A percentile compares a stretch with the other conserved stretches of the same genome.
Evolutionary conservation across 2,113 vertebrate species (phyloP).

Genomic region (Burhinus bistriatus): DNA sequence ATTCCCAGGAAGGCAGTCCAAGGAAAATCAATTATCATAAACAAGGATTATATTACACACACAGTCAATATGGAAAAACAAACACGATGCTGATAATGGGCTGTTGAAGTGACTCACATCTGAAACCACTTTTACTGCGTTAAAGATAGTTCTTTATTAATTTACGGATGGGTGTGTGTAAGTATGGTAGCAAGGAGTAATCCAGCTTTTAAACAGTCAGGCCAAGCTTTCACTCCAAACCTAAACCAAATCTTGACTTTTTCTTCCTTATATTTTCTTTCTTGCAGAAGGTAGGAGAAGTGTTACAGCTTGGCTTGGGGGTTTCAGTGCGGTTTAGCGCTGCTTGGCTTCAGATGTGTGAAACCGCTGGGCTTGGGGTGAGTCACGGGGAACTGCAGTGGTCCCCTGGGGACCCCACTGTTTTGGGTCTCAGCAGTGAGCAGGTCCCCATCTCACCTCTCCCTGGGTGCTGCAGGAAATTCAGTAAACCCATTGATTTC

Average conservation of each 20-base stretch:
- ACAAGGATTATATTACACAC: constrained; percentile 71
- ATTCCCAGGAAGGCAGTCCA: constrained; percentile 69
- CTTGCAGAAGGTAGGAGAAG: not conserved
- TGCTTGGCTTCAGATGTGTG: not conserved
- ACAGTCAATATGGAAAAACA: constrained; percentile 55
- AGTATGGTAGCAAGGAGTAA: not conserved
- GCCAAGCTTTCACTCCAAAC: not conserved
- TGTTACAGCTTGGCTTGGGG: not conserved
- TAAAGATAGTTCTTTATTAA: constrained; percentile 31
- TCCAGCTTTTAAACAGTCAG: not conserved
- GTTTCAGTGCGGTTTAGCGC: accelerated
- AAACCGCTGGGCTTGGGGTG: not conserved
- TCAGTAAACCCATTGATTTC: not conserved
- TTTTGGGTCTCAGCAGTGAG: not conserved
- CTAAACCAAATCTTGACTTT: not conserved
- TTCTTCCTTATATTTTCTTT: not conserved
- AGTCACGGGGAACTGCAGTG: not conserved
- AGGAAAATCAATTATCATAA: constrained; percentile 76
- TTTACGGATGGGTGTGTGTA: not conserved
- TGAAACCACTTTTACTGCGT: not conserved
- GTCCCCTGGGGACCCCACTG: not conserved
- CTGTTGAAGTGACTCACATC: not conserved
- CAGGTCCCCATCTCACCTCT: not conserved
- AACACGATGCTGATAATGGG: constrained; percentile 33
- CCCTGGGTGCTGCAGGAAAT: not conserved